These are phyloP conservation scores for Bufo bufo DNA, from an alignment of 2,113 vertebrate species.

Conservation along the genomic window DNA sequence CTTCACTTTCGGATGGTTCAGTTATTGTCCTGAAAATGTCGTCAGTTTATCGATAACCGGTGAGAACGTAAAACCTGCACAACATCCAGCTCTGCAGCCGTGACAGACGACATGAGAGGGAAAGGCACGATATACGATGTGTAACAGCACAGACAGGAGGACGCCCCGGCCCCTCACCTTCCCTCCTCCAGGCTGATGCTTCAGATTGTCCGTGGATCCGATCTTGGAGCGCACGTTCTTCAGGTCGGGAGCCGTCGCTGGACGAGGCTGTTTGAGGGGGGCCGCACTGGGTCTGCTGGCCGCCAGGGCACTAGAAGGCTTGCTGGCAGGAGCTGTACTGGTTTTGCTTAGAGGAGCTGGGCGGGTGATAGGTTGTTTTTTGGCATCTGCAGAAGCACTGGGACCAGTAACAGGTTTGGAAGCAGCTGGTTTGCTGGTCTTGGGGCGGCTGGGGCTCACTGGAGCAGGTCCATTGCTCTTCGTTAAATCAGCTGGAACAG, in stretches of 20 bases:
- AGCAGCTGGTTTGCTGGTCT: conserved; percentile 64
- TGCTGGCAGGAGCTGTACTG: conserved; percentile 57
- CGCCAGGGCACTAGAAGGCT: conserved; percentile 70
- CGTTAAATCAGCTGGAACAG: conserved; percentile 62
- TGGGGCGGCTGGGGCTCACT: conserved; percentile 67
- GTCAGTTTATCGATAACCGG: no score
- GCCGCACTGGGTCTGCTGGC: conserved; percentile 59
- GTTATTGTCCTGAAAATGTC: no score
- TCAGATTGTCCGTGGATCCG: conserved; percentile 91
- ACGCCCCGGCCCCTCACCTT: conserved; percentile 75
- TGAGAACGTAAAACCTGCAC: neutral
- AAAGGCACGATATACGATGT: neutral
- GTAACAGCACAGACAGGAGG: neutral
- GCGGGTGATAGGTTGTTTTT: conserved; percentile 72
- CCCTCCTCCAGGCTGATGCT: conserved; percentile 91
- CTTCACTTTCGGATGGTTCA: no score
- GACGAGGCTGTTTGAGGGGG: conserved; percentile 68
- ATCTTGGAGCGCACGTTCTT: conserved; percentile 88
- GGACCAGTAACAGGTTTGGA: conserved; percentile 66
- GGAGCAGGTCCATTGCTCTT: conserved; percentile 67
- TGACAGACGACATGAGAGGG: neutral
- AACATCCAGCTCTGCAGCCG: neutral
- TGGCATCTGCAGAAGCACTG: conserved; percentile 66
- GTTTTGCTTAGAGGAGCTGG: conserved; percentile 34
- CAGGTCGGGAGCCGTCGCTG: conserved; percentile 73